These are phyloP conservation scores for Corydoras sp. DNA, from an alignment of 2,113 vertebrate genomes.

Conservation along the genomic window DNA sequence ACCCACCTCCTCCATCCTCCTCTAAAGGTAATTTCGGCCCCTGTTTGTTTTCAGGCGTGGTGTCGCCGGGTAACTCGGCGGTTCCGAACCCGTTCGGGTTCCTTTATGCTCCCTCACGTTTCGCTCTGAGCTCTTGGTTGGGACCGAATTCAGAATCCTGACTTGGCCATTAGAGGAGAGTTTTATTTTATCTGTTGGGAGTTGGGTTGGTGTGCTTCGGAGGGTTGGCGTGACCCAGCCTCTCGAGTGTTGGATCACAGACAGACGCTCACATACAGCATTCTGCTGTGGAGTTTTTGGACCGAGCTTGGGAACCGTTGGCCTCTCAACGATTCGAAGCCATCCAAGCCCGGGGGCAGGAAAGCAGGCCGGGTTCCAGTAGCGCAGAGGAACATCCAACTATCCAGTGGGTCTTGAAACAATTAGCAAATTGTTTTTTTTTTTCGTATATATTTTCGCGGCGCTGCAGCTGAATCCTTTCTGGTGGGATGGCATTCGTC, in stretches of 20 bases:
- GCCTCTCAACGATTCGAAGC: slow-evolving; percentile 2
- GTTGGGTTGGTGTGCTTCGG: slow-evolving; percentile 16
- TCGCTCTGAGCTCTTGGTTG: too few relatives aligned
- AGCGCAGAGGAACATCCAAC: slow-evolving; percentile 6
- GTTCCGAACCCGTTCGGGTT: too few relatives aligned
- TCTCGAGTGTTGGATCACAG: slow-evolving; percentile 17
- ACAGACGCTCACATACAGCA: neutral
- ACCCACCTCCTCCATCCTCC: too few relatives aligned
- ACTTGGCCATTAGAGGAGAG: neutral
- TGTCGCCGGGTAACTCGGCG: too few relatives aligned
- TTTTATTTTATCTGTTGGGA: too few relatives aligned
- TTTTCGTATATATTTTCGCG: neutral
- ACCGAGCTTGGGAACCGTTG: slow-evolving; percentile 4
- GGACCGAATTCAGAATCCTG: slow-evolving; percentile 5
- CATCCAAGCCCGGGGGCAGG: slow-evolving; percentile 16
- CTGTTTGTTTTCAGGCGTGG: too few relatives aligned
- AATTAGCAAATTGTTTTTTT: slow-evolving; percentile 16
- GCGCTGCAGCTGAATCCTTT: too few relatives aligned
- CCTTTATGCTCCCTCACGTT: too few relatives aligned
- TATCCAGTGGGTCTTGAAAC: slow-evolving; percentile 17
- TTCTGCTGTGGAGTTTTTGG: neutral
- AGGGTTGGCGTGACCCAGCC: neutral
- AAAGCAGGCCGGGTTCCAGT: slow-evolving; percentile 20
- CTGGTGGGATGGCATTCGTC: too few relatives aligned
- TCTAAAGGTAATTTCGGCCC: too few relatives aligned